Conservation (phyloP, 2,113 vertebrate genomes). For the Merops nubicus region DNA sequence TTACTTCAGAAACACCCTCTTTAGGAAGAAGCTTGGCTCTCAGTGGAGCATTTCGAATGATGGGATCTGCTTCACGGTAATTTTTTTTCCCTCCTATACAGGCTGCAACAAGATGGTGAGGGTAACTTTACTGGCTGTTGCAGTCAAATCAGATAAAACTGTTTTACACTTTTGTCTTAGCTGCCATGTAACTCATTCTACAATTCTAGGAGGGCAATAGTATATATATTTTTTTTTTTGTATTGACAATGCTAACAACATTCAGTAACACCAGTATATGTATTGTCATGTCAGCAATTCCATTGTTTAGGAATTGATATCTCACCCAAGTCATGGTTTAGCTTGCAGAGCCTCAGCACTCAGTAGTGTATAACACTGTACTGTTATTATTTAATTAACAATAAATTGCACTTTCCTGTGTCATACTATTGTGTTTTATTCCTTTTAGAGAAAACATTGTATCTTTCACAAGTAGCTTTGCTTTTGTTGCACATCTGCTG, state of each 20-base stretch:
- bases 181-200: not conserved
- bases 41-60: constrained; percentile 13
- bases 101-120: not conserved
- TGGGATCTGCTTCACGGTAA: constrained; percentile 34
- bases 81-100: constrained; percentile 16
- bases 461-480: not conserved
- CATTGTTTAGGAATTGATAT: constrained; percentile 7
- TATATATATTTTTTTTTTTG: not conserved
- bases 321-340: constrained; percentile 16
- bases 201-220: not conserved
- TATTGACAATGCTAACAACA: not conserved
- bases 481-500: not conserved
- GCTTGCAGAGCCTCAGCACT: constrained; percentile 3
- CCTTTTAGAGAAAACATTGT: not conserved
- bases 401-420: not conserved
- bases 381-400: constrained; percentile 23
- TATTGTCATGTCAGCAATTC: constrained; percentile 14
- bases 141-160: constrained; percentile 28
- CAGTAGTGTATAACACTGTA: not conserved
- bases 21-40: not conserved
- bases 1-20: not conserved
- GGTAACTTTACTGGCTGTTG: constrained; percentile 14
- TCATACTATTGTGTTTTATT: not conserved
- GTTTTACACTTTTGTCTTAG: not conserved
- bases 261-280: not conserved